phyloP scores from a whole-genome alignment of 2,113 vertebrate species.

The Marcusenius ussheri region DNA sequence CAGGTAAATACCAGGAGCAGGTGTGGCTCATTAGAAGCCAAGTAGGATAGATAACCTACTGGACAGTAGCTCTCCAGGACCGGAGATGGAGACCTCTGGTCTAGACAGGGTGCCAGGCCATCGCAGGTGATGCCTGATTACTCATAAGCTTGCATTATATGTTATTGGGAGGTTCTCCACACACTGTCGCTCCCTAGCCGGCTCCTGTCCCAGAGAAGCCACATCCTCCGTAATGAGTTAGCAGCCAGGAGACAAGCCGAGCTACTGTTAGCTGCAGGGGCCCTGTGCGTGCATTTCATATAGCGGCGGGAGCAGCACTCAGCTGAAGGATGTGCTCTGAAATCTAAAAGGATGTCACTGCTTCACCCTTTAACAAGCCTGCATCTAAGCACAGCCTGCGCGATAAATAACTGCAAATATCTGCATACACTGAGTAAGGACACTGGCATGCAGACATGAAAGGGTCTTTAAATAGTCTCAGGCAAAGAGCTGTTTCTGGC shows the following conservation, averaged over 20 bases:
- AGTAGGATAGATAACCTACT: too few relatives aligned
- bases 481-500: neutral
- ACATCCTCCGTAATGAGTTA: conserved; percentile 44
- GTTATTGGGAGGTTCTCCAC: conserved; percentile 45
- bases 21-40: too few relatives aligned
- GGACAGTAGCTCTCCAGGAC: too few relatives aligned
- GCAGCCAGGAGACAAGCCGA: neutral
- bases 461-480: neutral
- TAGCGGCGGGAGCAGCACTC: too few relatives aligned
- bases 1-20: too few relatives aligned
- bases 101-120: neutral
- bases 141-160: conserved; percentile 40
- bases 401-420: neutral
- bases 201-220: conserved; percentile 28
- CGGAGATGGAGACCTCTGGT: too few relatives aligned
- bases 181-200: neutral
- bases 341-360: neutral
- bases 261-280: neutral
- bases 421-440: neutral
- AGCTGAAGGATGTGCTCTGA: neutral
- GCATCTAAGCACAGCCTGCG: neutral
- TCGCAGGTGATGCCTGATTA: conserved; percentile 24
- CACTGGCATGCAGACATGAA: neutral
- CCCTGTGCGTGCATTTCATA: neutral
- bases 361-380: neutral